phyloP scores from a whole-genome alignment of 1,140 invertebrate genomes.

The Coelopa frigida region DNA sequence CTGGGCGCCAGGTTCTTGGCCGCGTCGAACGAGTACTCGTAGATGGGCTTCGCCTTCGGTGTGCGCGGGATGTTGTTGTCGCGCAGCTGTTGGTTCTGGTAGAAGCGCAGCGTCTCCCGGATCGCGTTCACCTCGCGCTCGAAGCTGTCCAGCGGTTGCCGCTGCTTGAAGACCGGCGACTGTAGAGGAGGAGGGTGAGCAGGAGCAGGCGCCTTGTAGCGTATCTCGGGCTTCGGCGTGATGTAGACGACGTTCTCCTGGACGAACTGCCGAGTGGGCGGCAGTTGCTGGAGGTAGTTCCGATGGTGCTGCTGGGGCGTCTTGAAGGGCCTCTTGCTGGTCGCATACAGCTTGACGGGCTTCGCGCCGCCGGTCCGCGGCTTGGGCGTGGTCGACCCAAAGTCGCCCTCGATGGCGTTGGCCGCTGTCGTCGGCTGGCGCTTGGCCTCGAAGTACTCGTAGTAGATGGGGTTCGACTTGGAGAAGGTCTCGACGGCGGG shows the following conservation, averaged over 20 bases:
- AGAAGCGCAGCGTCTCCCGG: conserved; percentile 49
- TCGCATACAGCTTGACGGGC: conserved; percentile 17
- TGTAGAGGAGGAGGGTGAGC: conserved; percentile 25
- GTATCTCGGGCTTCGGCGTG: conserved; percentile 46
- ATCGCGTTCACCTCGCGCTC: conserved; percentile 50
- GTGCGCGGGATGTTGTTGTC: conserved; percentile 33
- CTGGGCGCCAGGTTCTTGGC: conserved; percentile 35
- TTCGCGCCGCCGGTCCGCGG: conserved; percentile 19
- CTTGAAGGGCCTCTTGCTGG: conserved; percentile 23
- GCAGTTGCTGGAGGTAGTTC: conserved; percentile 2
- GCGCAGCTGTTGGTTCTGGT: conserved; percentile 22
- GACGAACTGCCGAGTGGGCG: conserved; percentile 15
- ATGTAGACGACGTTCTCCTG: conserved; percentile 33
- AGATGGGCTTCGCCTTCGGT: conserved; percentile 50
- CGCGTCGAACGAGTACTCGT: conserved; percentile 54
- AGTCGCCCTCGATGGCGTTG: conserved; percentile 33
- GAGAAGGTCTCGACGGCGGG: conserved; percentile 21
- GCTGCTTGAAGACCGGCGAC: conserved; percentile 13
- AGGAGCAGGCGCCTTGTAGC: conserved; percentile 47
- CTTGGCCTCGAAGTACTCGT: conserved; percentile 43
- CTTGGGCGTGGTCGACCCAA: conserved; percentile 23
- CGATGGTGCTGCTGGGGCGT: conserved; percentile 7
- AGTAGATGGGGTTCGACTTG: conserved; percentile 42
- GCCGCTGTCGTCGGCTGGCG: conserved; percentile 25
- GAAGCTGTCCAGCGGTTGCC: conserved; percentile 42